Evolutionary conservation across 2,888 invertebrate species (phyloP).

Genomic region (Acholoe squamosa): DNA sequence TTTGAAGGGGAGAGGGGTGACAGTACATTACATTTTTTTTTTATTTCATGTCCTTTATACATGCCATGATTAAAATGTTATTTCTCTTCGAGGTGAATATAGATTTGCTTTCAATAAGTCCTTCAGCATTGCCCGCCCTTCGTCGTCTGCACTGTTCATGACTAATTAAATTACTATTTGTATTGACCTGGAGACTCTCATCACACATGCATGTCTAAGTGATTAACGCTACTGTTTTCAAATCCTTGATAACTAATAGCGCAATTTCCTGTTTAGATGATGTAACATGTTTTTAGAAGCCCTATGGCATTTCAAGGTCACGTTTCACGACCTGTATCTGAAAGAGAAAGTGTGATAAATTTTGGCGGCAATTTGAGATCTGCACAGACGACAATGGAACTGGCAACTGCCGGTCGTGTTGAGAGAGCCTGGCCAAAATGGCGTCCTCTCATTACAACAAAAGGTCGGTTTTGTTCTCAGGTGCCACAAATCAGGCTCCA

Average conservation of each 20-base stretch:
- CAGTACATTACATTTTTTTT: neutral
- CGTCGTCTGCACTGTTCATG: neutral
- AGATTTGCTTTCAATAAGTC: neutral
- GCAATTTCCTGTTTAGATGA: conserved; percentile 25
- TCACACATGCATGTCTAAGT: neutral
- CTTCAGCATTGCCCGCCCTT: neutral
- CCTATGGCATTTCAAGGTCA: conserved; percentile 37
- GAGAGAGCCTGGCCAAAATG: conserved; percentile 9
- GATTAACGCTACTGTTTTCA: neutral
- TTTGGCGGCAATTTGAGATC: conserved; percentile 24
- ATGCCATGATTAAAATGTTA: no score
- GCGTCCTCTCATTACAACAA: neutral
- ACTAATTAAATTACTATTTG: neutral
- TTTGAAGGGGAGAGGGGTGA: neutral
- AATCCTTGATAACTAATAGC: conserved; percentile 19
- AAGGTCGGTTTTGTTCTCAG: neutral
- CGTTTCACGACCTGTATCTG: conserved; percentile 19
- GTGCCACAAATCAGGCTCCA: conserved; percentile 52
- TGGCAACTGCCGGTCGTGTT: conserved; percentile 39
- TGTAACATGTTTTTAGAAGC: neutral
- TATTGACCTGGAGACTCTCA: neutral
- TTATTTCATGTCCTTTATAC: neutral
- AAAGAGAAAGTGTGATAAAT: conserved; percentile 31
- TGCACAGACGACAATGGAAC: conserved; percentile 40
- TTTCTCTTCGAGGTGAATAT: neutral